Evolutionary conservation across 2,113 vertebrate species (phyloP).

Genomic region (Zosterops hypoxanthus): DNA sequence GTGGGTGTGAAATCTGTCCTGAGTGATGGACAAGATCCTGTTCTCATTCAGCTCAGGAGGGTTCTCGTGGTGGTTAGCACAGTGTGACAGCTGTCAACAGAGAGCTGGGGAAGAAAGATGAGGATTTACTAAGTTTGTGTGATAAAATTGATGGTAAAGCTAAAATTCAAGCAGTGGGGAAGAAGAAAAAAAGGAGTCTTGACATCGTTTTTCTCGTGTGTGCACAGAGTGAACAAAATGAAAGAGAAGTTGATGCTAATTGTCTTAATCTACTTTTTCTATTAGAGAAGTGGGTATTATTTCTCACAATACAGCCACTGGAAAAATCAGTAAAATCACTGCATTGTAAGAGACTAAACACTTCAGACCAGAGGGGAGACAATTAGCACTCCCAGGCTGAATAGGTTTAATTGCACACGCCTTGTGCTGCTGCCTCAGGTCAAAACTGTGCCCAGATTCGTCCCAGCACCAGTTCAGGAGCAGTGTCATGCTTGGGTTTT

Average conservation of each 20-base stretch:
- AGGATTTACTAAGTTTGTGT: not conserved
- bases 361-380: not conserved
- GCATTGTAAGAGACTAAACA: not conserved
- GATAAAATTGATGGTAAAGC: not conserved
- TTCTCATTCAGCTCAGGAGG: not conserved
- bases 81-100: not conserved
- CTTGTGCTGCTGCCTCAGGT: not conserved
- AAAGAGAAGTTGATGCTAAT: not conserved
- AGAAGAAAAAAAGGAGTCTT: not conserved
- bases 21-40: not conserved
- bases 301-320: not conserved
- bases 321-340: not conserved
- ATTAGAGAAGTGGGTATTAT: not conserved
- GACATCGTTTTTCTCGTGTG: not conserved
- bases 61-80: not conserved
- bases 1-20: not conserved
- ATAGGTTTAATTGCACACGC: not conserved
- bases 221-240: not conserved
- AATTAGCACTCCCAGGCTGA: not conserved
- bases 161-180: not conserved
- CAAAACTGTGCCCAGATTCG: not conserved
- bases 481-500: not conserved
- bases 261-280: not conserved
- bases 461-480: not conserved
- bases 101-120: not conserved